phyloP scores from a whole-genome alignment of 2,797 vertebrate species.

The Ceyx erithaca region DNA sequence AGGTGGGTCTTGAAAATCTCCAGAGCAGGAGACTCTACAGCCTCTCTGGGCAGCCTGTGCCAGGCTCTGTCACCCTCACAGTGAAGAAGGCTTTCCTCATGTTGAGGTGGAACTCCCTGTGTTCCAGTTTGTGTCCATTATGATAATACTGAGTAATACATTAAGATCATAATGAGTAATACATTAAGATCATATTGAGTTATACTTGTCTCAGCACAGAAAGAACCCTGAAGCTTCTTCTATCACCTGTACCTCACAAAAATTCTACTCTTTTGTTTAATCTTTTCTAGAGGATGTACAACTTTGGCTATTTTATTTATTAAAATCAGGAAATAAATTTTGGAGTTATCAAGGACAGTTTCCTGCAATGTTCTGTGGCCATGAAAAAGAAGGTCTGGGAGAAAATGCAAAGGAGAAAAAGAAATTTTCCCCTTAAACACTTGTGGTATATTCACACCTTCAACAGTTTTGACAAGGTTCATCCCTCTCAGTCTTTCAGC shows the following conservation, averaged over 20 bases:
- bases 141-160: too few relatives aligned
- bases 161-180: too few relatives aligned
- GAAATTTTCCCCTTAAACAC: not conserved
- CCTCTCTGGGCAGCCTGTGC: too few relatives aligned
- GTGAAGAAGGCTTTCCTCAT: too few relatives aligned
- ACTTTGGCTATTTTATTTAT: not conserved
- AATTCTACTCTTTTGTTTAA: not conserved
- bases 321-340: not conserved
- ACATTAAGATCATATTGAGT: not conserved
- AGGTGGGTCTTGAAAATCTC: too few relatives aligned
- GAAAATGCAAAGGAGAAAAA: not conserved
- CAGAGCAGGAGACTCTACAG: too few relatives aligned
- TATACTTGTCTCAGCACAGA: not conserved
- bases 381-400: not conserved
- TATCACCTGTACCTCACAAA: not conserved
- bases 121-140: too few relatives aligned
- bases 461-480: not conserved
- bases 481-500: not conserved
- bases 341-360: not conserved
- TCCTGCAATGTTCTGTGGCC: not conserved
- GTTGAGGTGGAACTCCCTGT: too few relatives aligned
- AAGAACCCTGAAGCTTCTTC: not conserved
- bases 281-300: not conserved
- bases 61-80: too few relatives aligned
- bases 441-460: not conserved